Evolutionary conservation across 2,113 vertebrate genomes (phyloP), one percentile per base, ranked within the genome.

Genomic region (Sinosuthora webbiana): DNA sequence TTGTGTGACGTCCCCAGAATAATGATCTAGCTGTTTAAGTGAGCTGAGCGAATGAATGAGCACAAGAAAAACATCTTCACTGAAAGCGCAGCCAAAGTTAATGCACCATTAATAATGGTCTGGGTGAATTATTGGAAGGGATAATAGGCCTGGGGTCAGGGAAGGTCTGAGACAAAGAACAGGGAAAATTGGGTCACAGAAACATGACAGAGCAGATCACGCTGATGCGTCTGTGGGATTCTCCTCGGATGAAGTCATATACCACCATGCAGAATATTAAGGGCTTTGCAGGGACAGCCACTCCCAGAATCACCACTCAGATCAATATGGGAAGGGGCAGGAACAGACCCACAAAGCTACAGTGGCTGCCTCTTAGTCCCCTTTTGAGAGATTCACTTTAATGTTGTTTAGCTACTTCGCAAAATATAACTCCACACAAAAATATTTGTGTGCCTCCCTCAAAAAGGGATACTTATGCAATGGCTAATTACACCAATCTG

Each of bases 21-120:
- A 97, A 97, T 90, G 87, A 89, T 95, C 91, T 97, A 60, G 50
- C 95, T 97, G 95, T 96, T 95, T 94, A 90, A 96, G 94, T 93
- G 92, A 93, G 75, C 49, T 87, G 95, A 87, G 93, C 77, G 22
- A 63, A 47, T 87, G 95, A 96, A 94, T 93, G 82, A 70, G 90
- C 52, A 83, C 50, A 91, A 95, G 94, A 95, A 96, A 96, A 97
- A 97, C 86, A 95, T 97, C 96, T 97, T 77, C 12, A 89, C 97
- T 98, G 93, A 96, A 96, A 97, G 97, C 95, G 9, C 44, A 56
- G 95, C 94, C 97, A 63, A 75, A 97, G 93, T 97, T 98, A 98
- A 98, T 97, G 96, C 94, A 63, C 97, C 96, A 96, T 98, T 97
- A 97, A 96, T 98, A 98, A 98, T 90, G 94, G 97, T 82, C 77